Percentiles rank a stretch among this genome's conserved stretches.
Evolutionary conservation across 2,113 vertebrate species (phyloP).

Genomic region (Ranitomeya variabilis): DNA sequence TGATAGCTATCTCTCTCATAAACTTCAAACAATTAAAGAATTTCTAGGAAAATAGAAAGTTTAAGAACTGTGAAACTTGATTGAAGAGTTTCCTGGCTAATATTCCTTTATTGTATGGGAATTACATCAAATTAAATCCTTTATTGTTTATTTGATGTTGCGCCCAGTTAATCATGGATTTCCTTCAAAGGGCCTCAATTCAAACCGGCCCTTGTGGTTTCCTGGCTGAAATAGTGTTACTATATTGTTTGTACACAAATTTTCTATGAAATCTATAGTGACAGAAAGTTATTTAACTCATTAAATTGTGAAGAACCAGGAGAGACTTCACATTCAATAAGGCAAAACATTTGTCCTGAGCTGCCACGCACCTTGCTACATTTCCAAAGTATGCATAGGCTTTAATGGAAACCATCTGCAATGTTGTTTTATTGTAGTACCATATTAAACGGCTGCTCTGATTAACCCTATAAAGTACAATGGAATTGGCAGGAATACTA

Average conservation of each 20-base stretch:
- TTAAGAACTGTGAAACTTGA: slow-evolving; percentile 16
- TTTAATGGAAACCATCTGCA: slow-evolving; percentile 45
- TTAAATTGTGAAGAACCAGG: neutral
- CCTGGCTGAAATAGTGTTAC: slow-evolving; percentile 26
- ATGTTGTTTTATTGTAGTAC: slow-evolving; percentile 14
- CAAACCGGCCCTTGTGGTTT: slow-evolving; percentile 35
- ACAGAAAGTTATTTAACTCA: slow-evolving; percentile 39
- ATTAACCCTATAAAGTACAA: slow-evolving; percentile 33
- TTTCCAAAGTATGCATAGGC: slow-evolving; percentile 20
- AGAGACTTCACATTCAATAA: slow-evolving; percentile 22
- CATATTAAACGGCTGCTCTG: slow-evolving; percentile 3
- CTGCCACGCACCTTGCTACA: slow-evolving; percentile 32
- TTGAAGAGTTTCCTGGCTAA: slow-evolving; percentile 41
- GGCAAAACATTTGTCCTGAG: slow-evolving; percentile 13
- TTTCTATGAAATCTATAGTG: slow-evolving; percentile 39
- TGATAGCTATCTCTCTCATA: slow-evolving; percentile 33
- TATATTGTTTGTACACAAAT: slow-evolving; percentile 53
- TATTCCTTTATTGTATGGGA: slow-evolving; percentile 21
- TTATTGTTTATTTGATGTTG: slow-evolving; percentile 51
- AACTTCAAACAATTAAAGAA: slow-evolving; percentile 1
- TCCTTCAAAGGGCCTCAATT: slow-evolving; percentile 32
- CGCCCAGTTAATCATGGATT: slow-evolving; percentile 43
- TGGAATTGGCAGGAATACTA: neutral
- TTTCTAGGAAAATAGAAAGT: neutral
- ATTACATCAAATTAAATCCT: slow-evolving; percentile 46